Percentiles rank a stretch among this genome's conserved stretches.
Conservation (phyloP, 2,888 invertebrate genomes). For the Cenopis cana region DNA sequence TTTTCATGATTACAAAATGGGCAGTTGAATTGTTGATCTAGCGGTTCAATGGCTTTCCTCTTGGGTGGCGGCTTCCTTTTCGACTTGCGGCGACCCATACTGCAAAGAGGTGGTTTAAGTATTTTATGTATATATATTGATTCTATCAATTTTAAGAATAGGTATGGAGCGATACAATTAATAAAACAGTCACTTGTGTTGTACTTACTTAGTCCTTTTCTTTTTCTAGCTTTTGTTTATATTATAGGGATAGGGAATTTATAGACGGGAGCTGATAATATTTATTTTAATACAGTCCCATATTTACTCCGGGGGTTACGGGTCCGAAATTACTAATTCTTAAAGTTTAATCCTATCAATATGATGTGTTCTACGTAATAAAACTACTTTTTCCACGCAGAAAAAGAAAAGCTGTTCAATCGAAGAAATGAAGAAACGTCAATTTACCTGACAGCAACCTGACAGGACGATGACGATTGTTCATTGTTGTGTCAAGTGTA, state of each 20-base stretch:
- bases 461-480: too few relatives aligned
- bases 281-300: slow-evolving; percentile 13
- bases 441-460: background rate
- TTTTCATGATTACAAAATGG: slow-evolving; percentile 99
- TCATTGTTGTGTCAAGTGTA: too few relatives aligned
- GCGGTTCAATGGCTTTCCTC: slow-evolving; percentile 95
- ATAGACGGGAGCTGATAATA: background rate
- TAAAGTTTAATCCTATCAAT: background rate
- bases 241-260: background rate
- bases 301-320: background rate
- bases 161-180: background rate
- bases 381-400: background rate
- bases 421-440: slow-evolving; percentile 13
- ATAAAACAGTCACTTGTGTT: background rate
- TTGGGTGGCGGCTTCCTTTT: slow-evolving; percentile 99
- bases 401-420: slow-evolving; percentile 1
- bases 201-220: slow-evolving; percentile 16
- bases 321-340: background rate
- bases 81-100: slow-evolving; percentile 98
- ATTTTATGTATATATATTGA: background rate
- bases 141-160: background rate
- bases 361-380: background rate
- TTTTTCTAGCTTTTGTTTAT: slow-evolving; percentile 9
- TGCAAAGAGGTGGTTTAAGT: slow-evolving; percentile 46
- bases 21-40: slow-evolving; percentile 98